Percentiles rank a stretch among this genome's conserved stretches.
These are phyloP conservation scores for Meleagris gallopavo DNA, from an alignment of 2,113 vertebrate genomes.

Conservation along the genomic window DNA sequence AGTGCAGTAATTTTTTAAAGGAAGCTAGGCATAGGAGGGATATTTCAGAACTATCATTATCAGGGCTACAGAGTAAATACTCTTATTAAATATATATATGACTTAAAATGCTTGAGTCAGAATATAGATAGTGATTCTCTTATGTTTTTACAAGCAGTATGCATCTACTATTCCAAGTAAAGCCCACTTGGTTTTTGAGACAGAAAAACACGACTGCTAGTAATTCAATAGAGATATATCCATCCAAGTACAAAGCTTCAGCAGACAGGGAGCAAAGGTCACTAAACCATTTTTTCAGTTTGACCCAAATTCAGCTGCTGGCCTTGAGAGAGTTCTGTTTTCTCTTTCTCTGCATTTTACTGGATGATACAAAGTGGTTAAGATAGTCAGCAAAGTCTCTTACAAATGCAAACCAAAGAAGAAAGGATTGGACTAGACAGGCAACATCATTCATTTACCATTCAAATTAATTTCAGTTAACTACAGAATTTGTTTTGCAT, in stretches of 20 bases:
- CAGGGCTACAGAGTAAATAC: conserved; percentile 62
- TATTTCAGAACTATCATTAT: conserved; percentile 67
- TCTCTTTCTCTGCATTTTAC: conserved; percentile 6
- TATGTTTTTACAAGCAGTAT: neutral
- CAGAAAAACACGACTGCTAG: neutral
- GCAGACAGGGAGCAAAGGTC: neutral
- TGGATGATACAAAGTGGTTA: conserved; percentile 14
- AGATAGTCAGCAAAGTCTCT: conserved; percentile 23
- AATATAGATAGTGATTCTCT: neutral
- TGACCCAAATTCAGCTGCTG: conserved; percentile 41
- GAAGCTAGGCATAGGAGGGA: conserved; percentile 44
- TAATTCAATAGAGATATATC: neutral
- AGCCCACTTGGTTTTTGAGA: neutral
- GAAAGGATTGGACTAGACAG: neutral
- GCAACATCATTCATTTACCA: neutral
- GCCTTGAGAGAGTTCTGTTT: conserved; percentile 6
- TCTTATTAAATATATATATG: conserved; percentile 54
- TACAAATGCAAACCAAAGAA: neutral
- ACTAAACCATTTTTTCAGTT: neutral
- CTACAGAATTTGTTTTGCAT: neutral
- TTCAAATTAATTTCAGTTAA: neutral
- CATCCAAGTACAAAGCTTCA: neutral
- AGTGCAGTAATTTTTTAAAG: conserved; percentile 83
- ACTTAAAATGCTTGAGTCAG: conserved; percentile 39
- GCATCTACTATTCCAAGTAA: neutral